phyloP scores from a whole-genome alignment of 2,888 invertebrate species.

The Thumatha senex region DNA sequence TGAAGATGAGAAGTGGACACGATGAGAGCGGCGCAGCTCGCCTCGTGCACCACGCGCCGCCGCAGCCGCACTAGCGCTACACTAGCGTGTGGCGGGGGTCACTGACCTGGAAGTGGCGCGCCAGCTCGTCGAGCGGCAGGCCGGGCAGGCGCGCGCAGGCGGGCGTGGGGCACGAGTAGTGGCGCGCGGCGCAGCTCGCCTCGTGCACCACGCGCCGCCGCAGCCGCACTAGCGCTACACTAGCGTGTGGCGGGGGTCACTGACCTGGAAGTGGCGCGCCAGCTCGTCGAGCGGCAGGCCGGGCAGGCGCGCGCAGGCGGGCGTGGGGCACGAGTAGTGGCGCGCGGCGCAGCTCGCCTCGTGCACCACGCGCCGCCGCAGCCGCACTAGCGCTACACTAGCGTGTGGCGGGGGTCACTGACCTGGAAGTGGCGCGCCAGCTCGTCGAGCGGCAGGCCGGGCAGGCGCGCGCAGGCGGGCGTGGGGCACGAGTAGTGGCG shows the following conservation, averaged over 20 bases:
- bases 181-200: conserved; percentile 61
- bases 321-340: not conserved
- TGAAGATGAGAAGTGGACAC: not conserved
- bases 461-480: too few species aligned
- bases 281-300: conserved; percentile 3
- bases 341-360: conserved; percentile 70
- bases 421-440: conserved; percentile 7
- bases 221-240: conserved; percentile 53
- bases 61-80: conserved; percentile 59
- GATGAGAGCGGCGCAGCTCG: conserved; percentile 60
- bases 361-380: conserved; percentile 70
- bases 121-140: conserved; percentile 3
- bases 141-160: too few species aligned
- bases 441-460: conserved; percentile 1
- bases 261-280: conserved; percentile 5
- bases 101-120: conserved; percentile 5
- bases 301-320: too few species aligned
- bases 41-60: conserved; percentile 73
- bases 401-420: not conserved
- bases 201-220: conserved; percentile 74
- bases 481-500: not conserved
- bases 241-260: not conserved
- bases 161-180: not conserved
- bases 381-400: conserved; percentile 46
- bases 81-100: not conserved